A percentile compares a stretch with the other conserved stretches of the same genome.
Evolutionary conservation across 1,140 invertebrate genomes (phyloP).

Genomic region (Drosophila sp.): DNA sequence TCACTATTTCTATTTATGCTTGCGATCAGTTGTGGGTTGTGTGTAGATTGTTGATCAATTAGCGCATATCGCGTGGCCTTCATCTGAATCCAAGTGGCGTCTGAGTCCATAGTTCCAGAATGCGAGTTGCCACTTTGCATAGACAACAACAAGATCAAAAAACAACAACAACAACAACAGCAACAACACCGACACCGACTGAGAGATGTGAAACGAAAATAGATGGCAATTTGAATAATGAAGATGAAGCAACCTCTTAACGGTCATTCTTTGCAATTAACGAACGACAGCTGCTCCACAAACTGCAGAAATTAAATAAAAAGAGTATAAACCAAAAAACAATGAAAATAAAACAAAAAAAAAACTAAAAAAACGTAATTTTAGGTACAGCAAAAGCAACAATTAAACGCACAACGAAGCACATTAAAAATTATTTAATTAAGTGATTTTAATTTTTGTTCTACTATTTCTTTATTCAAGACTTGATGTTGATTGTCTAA

Average conservation of each 20-base stretch:
- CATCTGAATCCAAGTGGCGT: conserved; percentile 31
- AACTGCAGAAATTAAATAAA: conserved; percentile 24
- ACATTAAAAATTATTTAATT: conserved; percentile 83
- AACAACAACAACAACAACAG: background rate
- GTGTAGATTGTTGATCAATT: conserved; percentile 42
- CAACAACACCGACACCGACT: background rate
- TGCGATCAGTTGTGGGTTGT: conserved; percentile 31
- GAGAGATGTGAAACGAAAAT: conserved; percentile 29
- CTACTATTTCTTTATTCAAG: conserved; percentile 29
- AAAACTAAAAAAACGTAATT: conserved; percentile 23
- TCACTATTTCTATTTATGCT: background rate
- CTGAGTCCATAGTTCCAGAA: conserved; percentile 36
- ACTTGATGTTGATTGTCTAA: conserved; percentile 75
- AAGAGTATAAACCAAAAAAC: background rate
- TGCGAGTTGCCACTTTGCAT: conserved; percentile 39
- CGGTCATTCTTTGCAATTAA: conserved; percentile 72
- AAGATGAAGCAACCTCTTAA: conserved; percentile 46
- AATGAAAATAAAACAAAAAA: conserved; percentile 7
- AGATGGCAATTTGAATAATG: conserved; percentile 56
- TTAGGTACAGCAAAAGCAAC: conserved; percentile 18
- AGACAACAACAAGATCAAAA: conserved; percentile 6
- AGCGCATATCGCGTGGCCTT: conserved; percentile 47
- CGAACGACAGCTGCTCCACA: conserved; percentile 67
- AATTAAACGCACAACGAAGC: conserved; percentile 55
- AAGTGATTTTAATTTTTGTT: conserved; percentile 77